Base-by-base conservation (phyloP, 1,140 invertebrate genomes). In the Pseudomyrmex cubaensis region DNA sequence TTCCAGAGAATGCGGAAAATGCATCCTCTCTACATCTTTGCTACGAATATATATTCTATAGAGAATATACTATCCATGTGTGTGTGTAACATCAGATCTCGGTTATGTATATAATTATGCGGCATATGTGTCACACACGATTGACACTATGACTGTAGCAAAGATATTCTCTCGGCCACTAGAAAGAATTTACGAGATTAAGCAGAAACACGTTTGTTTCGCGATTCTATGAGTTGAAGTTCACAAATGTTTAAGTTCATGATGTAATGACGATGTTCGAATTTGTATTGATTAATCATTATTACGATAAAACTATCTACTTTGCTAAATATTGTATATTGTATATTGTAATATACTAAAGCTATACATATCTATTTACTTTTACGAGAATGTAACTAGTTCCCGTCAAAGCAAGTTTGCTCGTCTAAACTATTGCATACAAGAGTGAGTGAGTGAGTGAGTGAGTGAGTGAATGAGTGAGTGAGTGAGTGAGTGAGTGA, bases 71-170 rank as follows among this genome's bases (percentile, higher is more conserved):
- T n/a, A 17, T 22, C 20, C 20, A 20, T 76, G 3, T 52, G 50
- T 52, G 12, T 52, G 50, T 52, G 59, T 63, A 80, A 59, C 44
- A 72, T 20, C 66, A 72, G 66, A 80, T 72, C 56, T 66, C 59
- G 72, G 46, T 80, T 80, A 80, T 56, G 66, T 50, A 59, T 35
- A 35, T 70, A 80, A 80, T 80, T 80, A 80, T 72, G 50, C 44
- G n/a, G 35, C 59, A 44, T 62, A n/a, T 15, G 69, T 69, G 74
- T 44, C 63, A 77, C 25, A 48, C 7, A 22, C 12, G 22, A 61
- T 61, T 59, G n/a, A n/a, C n/a, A 77, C 35, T n/a, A 72, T 25
- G 25, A 25, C 25, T 25, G 25, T 54, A 48, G 56, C 52, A 69
- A 78, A 44, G 59, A 72, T 54, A 72, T 56, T 80, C 35, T 35